Evolutionary conservation across 2,113 vertebrate species (phyloP).

Genomic region (Poeciliopsis retropinna): DNA sequence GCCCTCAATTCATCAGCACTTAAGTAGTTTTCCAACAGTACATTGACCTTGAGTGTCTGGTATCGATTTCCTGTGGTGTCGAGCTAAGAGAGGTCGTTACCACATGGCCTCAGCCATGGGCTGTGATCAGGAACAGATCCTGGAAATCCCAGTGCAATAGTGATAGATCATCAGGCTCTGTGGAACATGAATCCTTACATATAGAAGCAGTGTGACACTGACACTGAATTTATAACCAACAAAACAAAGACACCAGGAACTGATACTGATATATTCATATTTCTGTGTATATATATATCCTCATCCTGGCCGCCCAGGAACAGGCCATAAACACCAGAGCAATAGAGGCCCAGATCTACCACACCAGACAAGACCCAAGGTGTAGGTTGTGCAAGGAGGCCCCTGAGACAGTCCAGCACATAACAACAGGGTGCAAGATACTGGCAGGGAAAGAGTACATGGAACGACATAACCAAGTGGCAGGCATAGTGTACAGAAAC

Average conservation of each 20-base stretch:
- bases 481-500: too few species aligned
- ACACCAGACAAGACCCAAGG: too few species aligned
- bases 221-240: conserved; percentile 88
- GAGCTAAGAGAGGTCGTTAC: conserved; percentile 91
- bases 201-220: conserved; percentile 86
- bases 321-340: too few species aligned
- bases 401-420: too few species aligned
- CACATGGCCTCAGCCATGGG: conserved; percentile 85
- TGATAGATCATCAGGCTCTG: conserved; percentile 90
- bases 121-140: conserved; percentile 94
- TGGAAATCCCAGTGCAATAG: conserved; percentile 90
- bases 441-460: too few species aligned
- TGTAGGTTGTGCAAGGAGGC: too few species aligned
- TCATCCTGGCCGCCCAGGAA: too few species aligned
- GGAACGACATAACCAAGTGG: too few species aligned
- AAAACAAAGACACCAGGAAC: conserved; percentile 47
- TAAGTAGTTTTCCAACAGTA: conserved; percentile 98
- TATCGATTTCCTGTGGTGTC: conserved; percentile 97
- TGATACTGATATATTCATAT: not conserved
- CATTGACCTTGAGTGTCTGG: conserved; percentile 96
- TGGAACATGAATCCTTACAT: conserved; percentile 91
- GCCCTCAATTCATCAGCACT: conserved; percentile 91
- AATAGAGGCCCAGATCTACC: too few species aligned
- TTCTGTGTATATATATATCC: too few species aligned
- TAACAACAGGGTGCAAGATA: too few species aligned